phyloP scores from a whole-genome alignment of 2,113 vertebrate genomes.

The Amia ocellicauda region DNA sequence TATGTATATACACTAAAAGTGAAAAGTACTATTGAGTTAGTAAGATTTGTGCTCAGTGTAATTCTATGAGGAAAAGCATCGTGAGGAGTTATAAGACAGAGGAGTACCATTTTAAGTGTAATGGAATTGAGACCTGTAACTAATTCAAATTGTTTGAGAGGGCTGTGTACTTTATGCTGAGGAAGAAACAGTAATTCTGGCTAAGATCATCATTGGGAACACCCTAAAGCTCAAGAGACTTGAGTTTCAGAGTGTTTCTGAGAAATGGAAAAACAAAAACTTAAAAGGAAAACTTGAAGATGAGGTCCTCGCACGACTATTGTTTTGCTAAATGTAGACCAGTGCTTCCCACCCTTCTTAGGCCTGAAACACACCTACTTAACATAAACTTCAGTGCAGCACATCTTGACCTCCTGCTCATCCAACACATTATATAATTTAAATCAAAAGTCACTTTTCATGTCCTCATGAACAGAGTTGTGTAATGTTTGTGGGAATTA shows the following conservation, averaged over 20 bases:
- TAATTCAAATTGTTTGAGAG: conserved; percentile 1
- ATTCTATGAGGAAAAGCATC: background rate
- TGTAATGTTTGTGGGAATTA: too few relatives aligned
- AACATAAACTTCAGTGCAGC: too few relatives aligned
- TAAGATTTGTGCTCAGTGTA: background rate
- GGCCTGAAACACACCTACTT: too few relatives aligned
- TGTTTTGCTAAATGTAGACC: conserved; percentile 9
- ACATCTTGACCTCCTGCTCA: too few relatives aligned
- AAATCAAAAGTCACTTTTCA: too few relatives aligned
- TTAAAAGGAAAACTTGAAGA: conserved; percentile 24
- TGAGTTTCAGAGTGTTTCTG: conserved; percentile 31
- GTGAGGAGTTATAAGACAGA: background rate
- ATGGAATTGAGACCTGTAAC: background rate
- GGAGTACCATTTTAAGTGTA: background rate
- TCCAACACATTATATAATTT: too few relatives aligned
- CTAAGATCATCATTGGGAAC: conserved; percentile 23
- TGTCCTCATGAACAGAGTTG: too few relatives aligned
- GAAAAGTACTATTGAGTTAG: background rate
- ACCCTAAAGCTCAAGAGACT: conserved; percentile 28
- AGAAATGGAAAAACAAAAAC: conserved; percentile 35
- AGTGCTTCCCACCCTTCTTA: too few relatives aligned
- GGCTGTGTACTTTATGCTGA: background rate
- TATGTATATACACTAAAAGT: background rate
- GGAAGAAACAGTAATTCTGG: conserved; percentile 15
- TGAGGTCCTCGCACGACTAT: background rate